Conservation (phyloP, 2,113 vertebrate species). For the Anhinga rufa region DNA sequence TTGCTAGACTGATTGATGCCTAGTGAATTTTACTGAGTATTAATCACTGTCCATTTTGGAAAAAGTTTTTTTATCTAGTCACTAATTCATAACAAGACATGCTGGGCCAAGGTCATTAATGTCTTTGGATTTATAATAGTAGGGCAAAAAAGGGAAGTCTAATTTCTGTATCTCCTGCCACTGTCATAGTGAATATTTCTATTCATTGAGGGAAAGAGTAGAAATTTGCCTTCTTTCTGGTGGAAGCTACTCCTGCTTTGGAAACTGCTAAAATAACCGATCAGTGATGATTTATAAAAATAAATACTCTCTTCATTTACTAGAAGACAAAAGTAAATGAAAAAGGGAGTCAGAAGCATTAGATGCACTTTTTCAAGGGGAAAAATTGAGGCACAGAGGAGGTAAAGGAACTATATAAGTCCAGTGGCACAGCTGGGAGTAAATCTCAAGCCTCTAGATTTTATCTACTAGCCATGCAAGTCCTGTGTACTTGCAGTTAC, state of each 20-base stretch:
- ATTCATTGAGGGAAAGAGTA: not conserved
- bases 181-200: not conserved
- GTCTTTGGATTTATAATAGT: not conserved
- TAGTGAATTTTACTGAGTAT: not conserved
- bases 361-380: not conserved
- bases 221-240: not conserved
- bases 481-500: not conserved
- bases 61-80: not conserved
- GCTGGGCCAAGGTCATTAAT: not conserved
- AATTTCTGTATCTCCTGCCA: not conserved
- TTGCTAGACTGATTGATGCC: not conserved
- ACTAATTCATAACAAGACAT: constrained; percentile 3
- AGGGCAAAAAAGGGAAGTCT: not conserved
- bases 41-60: not conserved
- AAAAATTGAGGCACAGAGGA: not conserved
- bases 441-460: not conserved
- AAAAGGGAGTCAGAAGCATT: not conserved
- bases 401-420: not conserved
- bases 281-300: not conserved
- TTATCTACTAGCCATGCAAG: not conserved
- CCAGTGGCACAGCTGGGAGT: not conserved
- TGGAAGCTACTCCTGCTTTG: not conserved
- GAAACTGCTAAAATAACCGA: not conserved
- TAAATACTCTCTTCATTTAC: not conserved
- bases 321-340: not conserved